Percentiles rank a stretch among this genome's conserved stretches.
Evolutionary conservation across 2,113 vertebrate genomes (phyloP).

Genomic region (Centropus unirufus): DNA sequence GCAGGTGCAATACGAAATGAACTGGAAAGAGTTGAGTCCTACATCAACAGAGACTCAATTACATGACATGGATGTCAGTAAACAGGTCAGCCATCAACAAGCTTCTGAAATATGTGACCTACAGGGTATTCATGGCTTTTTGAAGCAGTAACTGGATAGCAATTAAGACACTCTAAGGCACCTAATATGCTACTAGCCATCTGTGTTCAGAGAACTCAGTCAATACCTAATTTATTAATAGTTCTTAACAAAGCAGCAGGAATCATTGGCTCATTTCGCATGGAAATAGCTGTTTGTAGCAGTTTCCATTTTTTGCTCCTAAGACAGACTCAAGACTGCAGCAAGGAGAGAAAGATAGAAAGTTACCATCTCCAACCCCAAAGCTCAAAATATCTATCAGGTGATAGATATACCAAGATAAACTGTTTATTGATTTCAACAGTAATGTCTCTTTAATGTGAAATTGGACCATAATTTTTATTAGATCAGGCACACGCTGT

Average conservation of each 20-base stretch:
- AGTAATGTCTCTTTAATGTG: not conserved
- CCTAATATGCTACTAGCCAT: not conserved
- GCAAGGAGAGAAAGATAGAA: not conserved
- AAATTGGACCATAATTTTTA: not conserved
- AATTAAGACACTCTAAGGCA: not conserved
- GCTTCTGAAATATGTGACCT: not conserved
- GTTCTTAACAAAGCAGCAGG: not conserved
- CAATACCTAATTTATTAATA: not conserved
- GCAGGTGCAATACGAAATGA: not conserved
- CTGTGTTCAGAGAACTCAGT: not conserved
- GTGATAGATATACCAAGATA: not conserved
- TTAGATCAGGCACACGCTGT: fast-evolving
- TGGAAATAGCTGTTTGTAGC: not conserved
- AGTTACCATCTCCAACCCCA: not conserved
- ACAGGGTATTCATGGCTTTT: not conserved
- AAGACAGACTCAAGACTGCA: not conserved
- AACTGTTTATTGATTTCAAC: not conserved
- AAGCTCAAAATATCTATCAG: not conserved
- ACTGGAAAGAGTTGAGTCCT: not conserved
- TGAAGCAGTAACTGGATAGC: not conserved
- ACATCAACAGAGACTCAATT: not conserved
- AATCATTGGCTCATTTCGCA: not conserved
- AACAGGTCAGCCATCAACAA: not conserved
- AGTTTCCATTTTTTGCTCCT: not conserved
- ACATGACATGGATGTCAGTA: not conserved